Base-by-base conservation (phyloP, 2,797 vertebrate species). In the Apogon talboti region DNA sequence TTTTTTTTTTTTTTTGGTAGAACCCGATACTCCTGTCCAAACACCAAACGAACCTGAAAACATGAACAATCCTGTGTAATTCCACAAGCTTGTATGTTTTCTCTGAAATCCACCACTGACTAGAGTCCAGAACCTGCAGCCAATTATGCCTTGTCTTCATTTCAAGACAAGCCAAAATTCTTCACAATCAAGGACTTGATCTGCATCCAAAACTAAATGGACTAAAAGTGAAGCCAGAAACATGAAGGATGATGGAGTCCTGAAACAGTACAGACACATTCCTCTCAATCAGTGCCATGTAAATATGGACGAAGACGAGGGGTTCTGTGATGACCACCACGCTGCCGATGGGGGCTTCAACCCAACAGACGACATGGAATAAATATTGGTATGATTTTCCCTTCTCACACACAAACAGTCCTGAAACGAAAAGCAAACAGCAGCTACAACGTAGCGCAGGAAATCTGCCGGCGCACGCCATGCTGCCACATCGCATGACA, bases 121-220 rank as follows among this genome's bases (percentile, higher is more conserved):
- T 46, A 0, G 69, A 57, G 41, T 76, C 70, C 57, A 80, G 53
- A 87, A 85, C 67, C 87, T 89, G 82, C 56, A 77, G 72, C 66
- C 78, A 88, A 87, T 89, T 86, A 87, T 15, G 14, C 28, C 35
- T 14, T 12, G 45, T 19, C 58, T 33, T 16, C 41, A 30, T 40
- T 69, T 62, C 24, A 16, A 33, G 13, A 30, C 21, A 56, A 48
- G 78, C 82, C 78, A 84, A 85, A 73, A 87, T 86, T 82, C 82
- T 69, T 85, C 68, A 81, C 68, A 90, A 90, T 91, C 74, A 88
- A 68, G 58, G 12, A 76, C 19, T 70, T 65, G 75, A 79, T 10
- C 21, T 8, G 1, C 42, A 19, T 89, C 81, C 81, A 87, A 38
- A 59, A 71, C 49, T 71, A 74, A 81, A 83, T 75, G 55, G 64